Percentiles rank a stretch among this genome's conserved stretches.
Evolutionary conservation across 1,140 invertebrate species (phyloP).

Genomic region (Pogonomyrmex barbatus): DNA sequence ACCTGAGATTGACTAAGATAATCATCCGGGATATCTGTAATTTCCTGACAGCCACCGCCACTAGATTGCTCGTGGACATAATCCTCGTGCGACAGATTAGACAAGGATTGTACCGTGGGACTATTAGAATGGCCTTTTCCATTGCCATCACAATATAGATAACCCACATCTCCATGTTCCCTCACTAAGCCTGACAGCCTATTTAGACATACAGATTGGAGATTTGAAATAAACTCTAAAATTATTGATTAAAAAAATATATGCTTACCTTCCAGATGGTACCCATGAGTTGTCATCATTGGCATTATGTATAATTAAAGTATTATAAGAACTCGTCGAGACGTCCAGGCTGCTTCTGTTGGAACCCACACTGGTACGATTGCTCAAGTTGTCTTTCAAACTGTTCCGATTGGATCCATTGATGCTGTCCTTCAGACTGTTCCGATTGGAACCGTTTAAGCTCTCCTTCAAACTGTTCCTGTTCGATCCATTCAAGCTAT

Average conservation of each 20-base stretch:
- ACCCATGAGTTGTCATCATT: conserved; percentile 90
- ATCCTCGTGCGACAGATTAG: conserved; percentile 83
- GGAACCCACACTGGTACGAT: conserved; percentile 86
- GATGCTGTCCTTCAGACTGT: conserved; percentile 90
- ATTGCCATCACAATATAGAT: conserved; percentile 84
- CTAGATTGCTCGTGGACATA: conserved; percentile 83
- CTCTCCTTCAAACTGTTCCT: conserved; percentile 89
- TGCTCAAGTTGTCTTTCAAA: conserved; percentile 85
- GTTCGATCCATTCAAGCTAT: conserved; percentile 88
- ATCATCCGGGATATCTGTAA: conserved; percentile 94
- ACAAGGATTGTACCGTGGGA: conserved; percentile 84
- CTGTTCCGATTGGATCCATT: conserved; percentile 88
- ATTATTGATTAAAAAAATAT: background rate
- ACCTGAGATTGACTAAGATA: conserved; percentile 92
- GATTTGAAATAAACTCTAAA: conserved; percentile 17
- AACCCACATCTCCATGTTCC: conserved; percentile 83
- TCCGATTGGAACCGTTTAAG: conserved; percentile 88
- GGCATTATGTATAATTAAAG: conserved; percentile 92
- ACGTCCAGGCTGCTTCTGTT: conserved; percentile 91
- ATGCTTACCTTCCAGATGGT: conserved; percentile 85
- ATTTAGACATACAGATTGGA: background rate
- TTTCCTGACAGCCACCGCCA: conserved; percentile 88
- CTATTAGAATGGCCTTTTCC: conserved; percentile 86
- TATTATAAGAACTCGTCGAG: conserved; percentile 92
- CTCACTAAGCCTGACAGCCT: conserved; percentile 83